These are phyloP conservation scores for Hydraecia micacea DNA, from an alignment of 2,888 invertebrate species.

Conservation along the genomic window DNA sequence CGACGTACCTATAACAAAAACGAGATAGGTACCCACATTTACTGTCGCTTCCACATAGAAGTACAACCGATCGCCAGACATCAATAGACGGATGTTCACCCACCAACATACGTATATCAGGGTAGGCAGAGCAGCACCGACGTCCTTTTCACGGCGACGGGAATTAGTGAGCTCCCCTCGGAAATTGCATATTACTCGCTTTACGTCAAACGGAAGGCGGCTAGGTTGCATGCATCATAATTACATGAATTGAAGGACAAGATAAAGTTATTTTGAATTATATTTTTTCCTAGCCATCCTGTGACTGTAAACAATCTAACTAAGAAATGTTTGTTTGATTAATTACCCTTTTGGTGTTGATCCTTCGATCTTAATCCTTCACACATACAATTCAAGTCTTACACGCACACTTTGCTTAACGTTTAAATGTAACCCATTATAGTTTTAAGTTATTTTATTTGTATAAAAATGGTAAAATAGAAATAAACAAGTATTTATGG, in stretches of 20 bases:
- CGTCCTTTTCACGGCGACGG: slow-evolving; percentile 25
- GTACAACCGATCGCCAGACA: not conserved
- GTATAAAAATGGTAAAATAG: no score
- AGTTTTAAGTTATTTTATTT: no score
- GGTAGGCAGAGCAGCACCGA: slow-evolving; percentile 9
- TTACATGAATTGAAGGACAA: not conserved
- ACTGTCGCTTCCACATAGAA: not conserved
- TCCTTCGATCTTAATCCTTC: not conserved
- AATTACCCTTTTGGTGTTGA: not conserved
- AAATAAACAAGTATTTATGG: no score
- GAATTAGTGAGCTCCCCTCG: slow-evolving; percentile 24
- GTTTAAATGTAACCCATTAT: no score
- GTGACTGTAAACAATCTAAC: not conserved
- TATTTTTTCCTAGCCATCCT: not conserved
- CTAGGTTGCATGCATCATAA: not conserved
- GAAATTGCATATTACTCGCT: slow-evolving; percentile 39
- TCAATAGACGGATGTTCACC: slow-evolving; percentile 7
- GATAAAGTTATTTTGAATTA: not conserved
- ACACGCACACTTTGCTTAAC: no score
- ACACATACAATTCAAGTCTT: no score
- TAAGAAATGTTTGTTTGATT: not conserved
- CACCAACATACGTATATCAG: not conserved
- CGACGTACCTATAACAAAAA: not conserved
- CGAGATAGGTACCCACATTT: not conserved
- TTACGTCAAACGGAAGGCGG: not conserved